Evolutionary conservation across 1,140 invertebrate species (phyloP).

Genomic region (Cotesia typhae): DNA sequence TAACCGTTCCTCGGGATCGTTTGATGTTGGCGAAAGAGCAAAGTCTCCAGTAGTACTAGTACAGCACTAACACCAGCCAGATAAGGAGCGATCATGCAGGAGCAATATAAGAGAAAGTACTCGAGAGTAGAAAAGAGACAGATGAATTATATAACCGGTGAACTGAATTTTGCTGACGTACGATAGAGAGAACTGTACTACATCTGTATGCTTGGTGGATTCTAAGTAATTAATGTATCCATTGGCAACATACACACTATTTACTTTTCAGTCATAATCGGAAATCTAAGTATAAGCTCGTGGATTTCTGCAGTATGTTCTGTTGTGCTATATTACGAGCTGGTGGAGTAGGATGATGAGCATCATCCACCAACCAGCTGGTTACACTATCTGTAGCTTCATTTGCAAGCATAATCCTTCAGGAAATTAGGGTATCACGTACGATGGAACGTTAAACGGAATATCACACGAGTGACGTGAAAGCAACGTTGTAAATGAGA

Average conservation of each 20-base stretch:
- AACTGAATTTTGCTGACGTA: constrained; percentile 15
- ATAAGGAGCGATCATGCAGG: neutral
- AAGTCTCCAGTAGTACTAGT: neutral
- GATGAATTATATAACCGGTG: neutral
- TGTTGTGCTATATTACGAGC: too few relatives aligned
- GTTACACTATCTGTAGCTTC: too few relatives aligned
- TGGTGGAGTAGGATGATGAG: neutral
- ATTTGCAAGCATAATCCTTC: constrained; percentile 31
- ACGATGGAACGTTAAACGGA: constrained; percentile 36
- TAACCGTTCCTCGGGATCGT: constrained; percentile 21
- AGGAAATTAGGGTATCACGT: constrained; percentile 39
- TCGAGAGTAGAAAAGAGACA: neutral
- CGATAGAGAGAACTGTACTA: too few relatives aligned
- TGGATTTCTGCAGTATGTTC: neutral
- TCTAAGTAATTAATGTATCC: constrained; percentile 16
- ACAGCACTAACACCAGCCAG: constrained; percentile 2
- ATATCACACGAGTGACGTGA: constrained; percentile 14
- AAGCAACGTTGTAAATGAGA: neutral
- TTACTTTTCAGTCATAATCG: constrained; percentile 52
- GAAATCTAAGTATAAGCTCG: constrained; percentile 38
- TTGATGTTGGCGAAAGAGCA: constrained; percentile 25
- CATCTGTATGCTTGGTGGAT: too few relatives aligned
- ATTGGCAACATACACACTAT: constrained; percentile 44
- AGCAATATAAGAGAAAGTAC: constrained; percentile 5
- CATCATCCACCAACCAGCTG: neutral